phyloP scores from a whole-genome alignment of 2,888 invertebrate genomes.

The Clitarchus hookeri region DNA sequence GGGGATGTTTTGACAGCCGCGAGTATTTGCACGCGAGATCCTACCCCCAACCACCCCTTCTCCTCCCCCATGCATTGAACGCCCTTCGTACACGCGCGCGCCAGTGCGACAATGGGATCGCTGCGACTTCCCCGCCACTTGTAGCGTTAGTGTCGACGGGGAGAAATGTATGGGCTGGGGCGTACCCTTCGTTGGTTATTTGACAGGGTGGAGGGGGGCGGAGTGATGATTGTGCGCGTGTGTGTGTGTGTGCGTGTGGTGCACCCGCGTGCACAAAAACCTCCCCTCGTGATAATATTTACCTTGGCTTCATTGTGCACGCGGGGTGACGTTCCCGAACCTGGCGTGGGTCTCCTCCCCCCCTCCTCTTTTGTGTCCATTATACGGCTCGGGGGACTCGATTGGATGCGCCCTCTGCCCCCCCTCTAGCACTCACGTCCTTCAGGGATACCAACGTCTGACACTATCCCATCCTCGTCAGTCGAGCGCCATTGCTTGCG shows the following conservation, averaged over 20 bases:
- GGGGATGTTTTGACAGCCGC: background rate
- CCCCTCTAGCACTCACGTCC: background rate
- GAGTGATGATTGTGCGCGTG: background rate
- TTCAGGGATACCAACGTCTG: background rate
- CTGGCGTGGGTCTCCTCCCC: background rate
- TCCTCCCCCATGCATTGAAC: background rate
- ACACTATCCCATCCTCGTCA: background rate
- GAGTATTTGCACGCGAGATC: too few species aligned
- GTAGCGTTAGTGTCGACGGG: conserved; percentile 19
- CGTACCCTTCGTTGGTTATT: background rate
- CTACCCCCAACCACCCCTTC: too few species aligned
- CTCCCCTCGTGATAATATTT: conserved; percentile 39
- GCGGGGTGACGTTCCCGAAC: conserved; percentile 27
- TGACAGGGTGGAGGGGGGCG: background rate
- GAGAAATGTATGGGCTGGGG: background rate
- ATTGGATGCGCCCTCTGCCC: background rate
- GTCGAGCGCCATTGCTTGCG: background rate
- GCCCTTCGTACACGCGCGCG: background rate
- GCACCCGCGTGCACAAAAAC: background rate
- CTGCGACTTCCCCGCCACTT: background rate
- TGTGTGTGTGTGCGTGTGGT: too few species aligned
- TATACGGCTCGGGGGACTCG: background rate
- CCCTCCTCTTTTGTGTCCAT: background rate
- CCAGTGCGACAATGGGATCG: background rate
- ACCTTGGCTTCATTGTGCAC: conserved; percentile 38